These are phyloP conservation scores for Suillia variegata DNA, from an alignment of 2,888 invertebrate species.

Conservation along the genomic window DNA sequence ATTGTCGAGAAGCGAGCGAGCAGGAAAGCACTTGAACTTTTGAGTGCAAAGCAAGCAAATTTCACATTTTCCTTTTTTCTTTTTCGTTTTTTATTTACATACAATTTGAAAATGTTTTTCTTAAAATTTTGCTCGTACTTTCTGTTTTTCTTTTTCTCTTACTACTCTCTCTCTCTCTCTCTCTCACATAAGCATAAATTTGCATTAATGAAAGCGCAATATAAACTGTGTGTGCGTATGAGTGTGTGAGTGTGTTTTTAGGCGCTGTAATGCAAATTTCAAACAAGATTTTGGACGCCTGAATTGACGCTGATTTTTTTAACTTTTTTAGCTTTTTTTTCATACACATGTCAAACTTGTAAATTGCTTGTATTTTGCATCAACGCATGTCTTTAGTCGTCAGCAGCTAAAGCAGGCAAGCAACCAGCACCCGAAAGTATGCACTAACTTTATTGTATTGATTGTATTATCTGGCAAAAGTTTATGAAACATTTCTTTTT, in stretches of 20 bases:
- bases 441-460: no score
- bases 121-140: constrained; percentile 3
- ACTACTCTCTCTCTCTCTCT: background rate
- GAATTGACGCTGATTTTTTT: background rate
- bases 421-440: background rate
- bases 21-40: no score
- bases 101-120: background rate
- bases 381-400: no score
- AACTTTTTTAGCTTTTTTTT: no score
- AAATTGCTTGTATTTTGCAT: background rate
- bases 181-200: background rate
- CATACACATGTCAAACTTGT: background rate
- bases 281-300: background rate
- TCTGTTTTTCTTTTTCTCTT: background rate
- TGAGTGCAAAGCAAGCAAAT: no score
- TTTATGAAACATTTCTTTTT: no score
- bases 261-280: constrained; percentile 2
- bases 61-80: background rate
- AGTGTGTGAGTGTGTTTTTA: background rate
- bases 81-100: background rate
- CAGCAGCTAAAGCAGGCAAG: no score
- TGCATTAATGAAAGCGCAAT: background rate
- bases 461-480: no score
- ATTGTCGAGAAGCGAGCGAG: no score
- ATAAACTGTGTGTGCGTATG: background rate